These are phyloP conservation scores for Cyaniris semiargus DNA, from an alignment of 2,888 invertebrate species.

Conservation along the genomic window DNA sequence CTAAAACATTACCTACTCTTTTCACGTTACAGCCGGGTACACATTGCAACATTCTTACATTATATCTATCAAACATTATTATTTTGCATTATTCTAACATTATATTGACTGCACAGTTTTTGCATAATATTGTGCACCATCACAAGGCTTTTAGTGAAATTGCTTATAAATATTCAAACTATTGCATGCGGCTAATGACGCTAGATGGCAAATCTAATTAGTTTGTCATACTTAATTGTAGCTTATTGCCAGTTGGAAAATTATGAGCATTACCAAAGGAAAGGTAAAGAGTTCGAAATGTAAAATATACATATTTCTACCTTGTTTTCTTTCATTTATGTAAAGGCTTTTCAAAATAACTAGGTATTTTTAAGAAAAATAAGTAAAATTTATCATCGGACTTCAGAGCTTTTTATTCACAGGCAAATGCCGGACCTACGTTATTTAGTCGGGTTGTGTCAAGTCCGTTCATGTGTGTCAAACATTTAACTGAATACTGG, in stretches of 20 bases:
- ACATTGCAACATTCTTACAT: too few species aligned
- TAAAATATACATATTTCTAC: not conserved
- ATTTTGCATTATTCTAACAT: not conserved
- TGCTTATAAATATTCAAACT: slow-evolving; percentile 78
- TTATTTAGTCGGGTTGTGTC: too few species aligned
- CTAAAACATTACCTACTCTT: not conserved
- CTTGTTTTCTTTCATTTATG: too few species aligned
- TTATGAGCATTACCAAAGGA: not conserved
- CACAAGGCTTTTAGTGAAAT: slow-evolving; percentile 73
- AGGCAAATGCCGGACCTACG: too few species aligned
- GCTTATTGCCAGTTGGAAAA: not conserved
- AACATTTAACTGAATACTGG: too few species aligned
- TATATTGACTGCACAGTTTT: not conserved
- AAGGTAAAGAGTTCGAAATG: too few species aligned
- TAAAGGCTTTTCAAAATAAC: too few species aligned
- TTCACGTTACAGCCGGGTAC: too few species aligned
- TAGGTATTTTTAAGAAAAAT: too few species aligned
- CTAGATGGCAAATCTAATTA: slow-evolving; percentile 38
- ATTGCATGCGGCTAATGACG: slow-evolving; percentile 65
- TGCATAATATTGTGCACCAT: slow-evolving; percentile 29
- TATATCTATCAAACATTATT: not conserved
- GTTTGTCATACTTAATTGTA: slow-evolving; percentile 8
- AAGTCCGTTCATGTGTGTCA: too few species aligned
- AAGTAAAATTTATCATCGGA: too few species aligned
- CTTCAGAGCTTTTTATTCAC: too few species aligned